Evolutionary conservation across 1,140 invertebrate species (phyloP).

Genomic region (Dreissena rostriformis): DNA sequence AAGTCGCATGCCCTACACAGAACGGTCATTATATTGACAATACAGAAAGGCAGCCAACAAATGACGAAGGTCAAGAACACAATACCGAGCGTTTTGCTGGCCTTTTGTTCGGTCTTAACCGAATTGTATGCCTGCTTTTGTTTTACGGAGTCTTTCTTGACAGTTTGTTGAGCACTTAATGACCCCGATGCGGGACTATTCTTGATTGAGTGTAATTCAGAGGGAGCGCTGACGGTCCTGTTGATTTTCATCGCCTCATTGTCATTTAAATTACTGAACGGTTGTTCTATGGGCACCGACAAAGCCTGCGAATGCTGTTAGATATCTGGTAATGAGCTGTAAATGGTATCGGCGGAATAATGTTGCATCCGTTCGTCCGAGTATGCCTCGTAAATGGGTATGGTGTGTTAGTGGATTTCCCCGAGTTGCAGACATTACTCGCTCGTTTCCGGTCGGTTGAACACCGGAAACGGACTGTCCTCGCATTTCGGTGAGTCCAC

Average conservation of each 20-base stretch:
- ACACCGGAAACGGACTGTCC: no score
- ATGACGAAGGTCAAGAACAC: conserved; percentile 78
- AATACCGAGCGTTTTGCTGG: conserved; percentile 85
- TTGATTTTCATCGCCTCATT: conserved; percentile 24
- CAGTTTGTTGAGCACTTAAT: conserved; percentile 8
- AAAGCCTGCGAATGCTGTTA: background rate
- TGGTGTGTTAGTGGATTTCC: conserved; percentile 14
- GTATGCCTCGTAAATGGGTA: conserved; percentile 6
- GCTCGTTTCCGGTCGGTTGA: background rate
- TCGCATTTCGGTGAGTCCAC: no score
- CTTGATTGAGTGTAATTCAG: conserved; percentile 42
- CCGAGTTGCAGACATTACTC: conserved; percentile 41
- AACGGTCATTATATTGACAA: conserved; percentile 74
- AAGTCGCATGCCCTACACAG: conserved; percentile 83
- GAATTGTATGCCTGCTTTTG: conserved; percentile 60
- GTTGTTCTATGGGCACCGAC: conserved; percentile 25
- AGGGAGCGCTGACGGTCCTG: conserved; percentile 42
- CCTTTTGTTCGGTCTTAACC: conserved; percentile 92
- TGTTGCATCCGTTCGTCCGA: background rate
- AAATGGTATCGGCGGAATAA: background rate
- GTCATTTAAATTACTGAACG: conserved; percentile 39
- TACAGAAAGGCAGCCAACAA: conserved; percentile 80
- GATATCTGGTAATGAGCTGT: background rate
- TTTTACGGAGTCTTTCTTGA: conserved; percentile 41
- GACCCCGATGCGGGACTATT: conserved; percentile 49